Evolutionary conservation across 2,888 invertebrate species (phyloP).

Genomic region (Hylaea fasciaria): DNA sequence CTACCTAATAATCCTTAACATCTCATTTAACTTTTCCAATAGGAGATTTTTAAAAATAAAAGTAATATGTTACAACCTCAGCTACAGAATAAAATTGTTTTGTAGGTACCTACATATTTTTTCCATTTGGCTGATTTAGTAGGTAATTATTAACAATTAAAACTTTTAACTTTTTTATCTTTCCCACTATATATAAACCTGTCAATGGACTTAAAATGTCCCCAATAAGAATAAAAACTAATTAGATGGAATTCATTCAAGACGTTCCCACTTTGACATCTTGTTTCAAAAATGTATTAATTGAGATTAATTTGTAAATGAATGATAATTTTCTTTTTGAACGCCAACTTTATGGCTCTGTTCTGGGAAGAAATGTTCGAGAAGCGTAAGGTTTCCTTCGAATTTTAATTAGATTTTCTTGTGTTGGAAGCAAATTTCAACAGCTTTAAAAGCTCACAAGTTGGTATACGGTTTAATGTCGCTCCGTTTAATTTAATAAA

Average conservation of each 20-base stretch:
- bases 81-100: no score
- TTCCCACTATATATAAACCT: neutral
- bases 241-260: slow-evolving; percentile 26
- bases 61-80: no score
- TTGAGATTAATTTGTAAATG: slow-evolving; percentile 33
- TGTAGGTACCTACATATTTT: no score
- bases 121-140: no score
- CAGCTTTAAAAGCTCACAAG: neutral
- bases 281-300: slow-evolving; percentile 30
- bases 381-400: slow-evolving; percentile 17
- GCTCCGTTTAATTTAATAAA: no score
- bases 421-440: neutral
- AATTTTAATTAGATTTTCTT: slow-evolving; percentile 24
- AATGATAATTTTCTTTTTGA: slow-evolving; percentile 31
- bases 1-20: no score
- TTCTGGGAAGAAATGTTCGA: slow-evolving; percentile 15
- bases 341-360: slow-evolving; percentile 26
- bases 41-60: no score
- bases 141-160: neutral
- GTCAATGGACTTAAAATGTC: slow-evolving; percentile 12
- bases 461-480: neutral
- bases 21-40: no score
- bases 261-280: slow-evolving; percentile 16
- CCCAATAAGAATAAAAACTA: slow-evolving; percentile 26
- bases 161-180: slow-evolving; percentile 1